These are phyloP conservation scores for Panagrolaimus sp. DNA, from an alignment of 1,140 invertebrate species.

Conservation along the genomic window DNA sequence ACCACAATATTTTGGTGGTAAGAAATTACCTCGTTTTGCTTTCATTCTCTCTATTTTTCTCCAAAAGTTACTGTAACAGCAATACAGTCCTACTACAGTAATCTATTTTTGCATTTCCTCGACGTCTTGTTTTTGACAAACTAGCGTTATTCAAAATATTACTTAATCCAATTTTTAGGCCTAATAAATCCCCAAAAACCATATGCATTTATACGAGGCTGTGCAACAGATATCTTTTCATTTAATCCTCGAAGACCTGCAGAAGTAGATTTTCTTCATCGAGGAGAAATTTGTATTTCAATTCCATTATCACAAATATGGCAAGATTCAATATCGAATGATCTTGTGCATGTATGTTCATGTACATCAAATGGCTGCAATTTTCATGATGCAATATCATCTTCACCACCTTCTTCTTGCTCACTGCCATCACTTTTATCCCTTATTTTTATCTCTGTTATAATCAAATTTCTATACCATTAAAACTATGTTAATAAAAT, in stretches of 20 bases:
- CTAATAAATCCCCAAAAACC: not conserved
- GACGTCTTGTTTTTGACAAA: too few relatives aligned
- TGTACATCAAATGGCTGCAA: constrained; percentile 3
- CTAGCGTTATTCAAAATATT: not conserved
- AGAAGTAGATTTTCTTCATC: constrained; percentile 5
- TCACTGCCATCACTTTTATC: constrained; percentile 30
- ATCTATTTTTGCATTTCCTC: too few relatives aligned
- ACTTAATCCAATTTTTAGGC: not conserved
- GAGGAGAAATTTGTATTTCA: not conserved
- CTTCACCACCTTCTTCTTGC: constrained; percentile 10
- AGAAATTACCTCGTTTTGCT: too few relatives aligned
- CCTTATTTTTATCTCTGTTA: constrained; percentile 48
- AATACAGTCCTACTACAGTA: too few relatives aligned
- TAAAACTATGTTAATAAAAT: too few relatives aligned
- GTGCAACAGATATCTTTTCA: not conserved
- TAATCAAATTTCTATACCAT: constrained; percentile 34
- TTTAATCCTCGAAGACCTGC: constrained; percentile 1
- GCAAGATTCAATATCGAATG: not conserved
- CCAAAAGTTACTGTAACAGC: too few relatives aligned
- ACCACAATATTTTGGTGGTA: constrained; percentile 5
- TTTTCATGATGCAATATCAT: not conserved
- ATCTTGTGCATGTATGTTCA: not conserved
- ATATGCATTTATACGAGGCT: not conserved
- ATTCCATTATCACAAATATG: constrained; percentile 2
- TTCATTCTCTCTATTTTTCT: too few relatives aligned